Evolutionary conservation across 1,140 invertebrate species (phyloP), one percentile per base, ranked within the genome.

Genomic region (Atopsyche davidsoni): DNA sequence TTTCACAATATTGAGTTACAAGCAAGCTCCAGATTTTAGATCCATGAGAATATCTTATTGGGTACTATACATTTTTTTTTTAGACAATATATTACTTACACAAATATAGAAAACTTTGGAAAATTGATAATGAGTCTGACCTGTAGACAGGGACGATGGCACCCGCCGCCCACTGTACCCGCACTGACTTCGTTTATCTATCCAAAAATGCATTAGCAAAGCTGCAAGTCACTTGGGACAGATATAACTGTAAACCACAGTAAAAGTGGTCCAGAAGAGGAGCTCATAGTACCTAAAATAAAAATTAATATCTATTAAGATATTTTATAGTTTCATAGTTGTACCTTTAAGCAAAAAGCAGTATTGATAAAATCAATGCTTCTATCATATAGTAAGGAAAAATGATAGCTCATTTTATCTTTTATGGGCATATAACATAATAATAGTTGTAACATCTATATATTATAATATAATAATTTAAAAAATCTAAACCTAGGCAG

Each of bases 131-230:
- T 32, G 22, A 19, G 32, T 31, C 19, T 42, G 24, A 73, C 72
- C 71, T 55, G 73, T 64, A 42, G 72, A 73, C 41, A 75, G 60
- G 10, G 75, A 76, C 18, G 75, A 68, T 52, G 76, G 75, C 40
- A 76, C 69, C 22, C 73, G 67, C 55, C 80, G 72, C 59, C 75
- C 75, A 53, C 73, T 79, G 62, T 81, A 82, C 24, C 78, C 76
- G 64, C 79, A 81, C 69, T 81, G 79, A 62, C 79, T 81, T 42
- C 80, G 77, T 68, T 82, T 82, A 63, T 82, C 80, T 64, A 82
- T 82, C 80, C 80, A 82, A 71, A 82, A 82, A 80, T 82, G 80
- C 80, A 82, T 82, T 60, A 64, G 69, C 58, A 54, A 42, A 28
- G 23, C 32, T 11, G 3, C 22, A 4, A 13, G 40, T 35, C 6